Evolutionary conservation across 2,113 vertebrate species (phyloP), one percentile per base, ranked within the genome.

Genomic region (Platichthys flesus): DNA sequence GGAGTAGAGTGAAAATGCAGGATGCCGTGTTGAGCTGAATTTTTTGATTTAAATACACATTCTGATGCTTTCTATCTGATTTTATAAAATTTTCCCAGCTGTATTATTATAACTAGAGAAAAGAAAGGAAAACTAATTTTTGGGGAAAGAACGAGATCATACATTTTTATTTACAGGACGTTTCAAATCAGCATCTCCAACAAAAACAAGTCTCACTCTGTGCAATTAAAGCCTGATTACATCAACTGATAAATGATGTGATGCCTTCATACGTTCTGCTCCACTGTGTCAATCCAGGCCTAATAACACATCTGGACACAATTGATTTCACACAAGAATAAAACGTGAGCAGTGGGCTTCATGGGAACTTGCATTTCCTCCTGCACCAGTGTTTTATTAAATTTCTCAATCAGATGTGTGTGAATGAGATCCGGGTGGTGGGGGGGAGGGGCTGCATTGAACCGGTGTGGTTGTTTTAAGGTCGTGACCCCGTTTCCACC

Each of bases 401-500:
- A 54, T 79, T 70, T 26, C 42, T 79, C 21, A 14, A 20, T 76
- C 49, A 59, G 51, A 2, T 59, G 49, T 60, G 67, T 52, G 67
- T 52, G 66, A 56, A 47, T 23, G 55, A 57, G 68, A 55, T 31
- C 28, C 1, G 35, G 2, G 69, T 24, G 9, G 2, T 1, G 21
- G 62, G 0, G 35, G 35, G 9, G 1, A 52, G 21, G 18, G 10
- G 2, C 35, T 54, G 71, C n/a, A 16, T 49, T 26, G 57, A 79
- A 59, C 64, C 76, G 8, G 28, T 6, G 9, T 54, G 57, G 67
- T 70, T 81, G 84, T 70, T 49, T 76, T 51, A 74, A 81, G 82
- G 89, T 88, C 40, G 0, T 21, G 85, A 84, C 89, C 82, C 64
- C 3, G 63, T 85, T 88, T 87, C 89, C 84, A 87, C 84, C 79